phyloP scores from a whole-genome alignment of 2,888 invertebrate genomes.

The Cryptocephalus primarius region DNA sequence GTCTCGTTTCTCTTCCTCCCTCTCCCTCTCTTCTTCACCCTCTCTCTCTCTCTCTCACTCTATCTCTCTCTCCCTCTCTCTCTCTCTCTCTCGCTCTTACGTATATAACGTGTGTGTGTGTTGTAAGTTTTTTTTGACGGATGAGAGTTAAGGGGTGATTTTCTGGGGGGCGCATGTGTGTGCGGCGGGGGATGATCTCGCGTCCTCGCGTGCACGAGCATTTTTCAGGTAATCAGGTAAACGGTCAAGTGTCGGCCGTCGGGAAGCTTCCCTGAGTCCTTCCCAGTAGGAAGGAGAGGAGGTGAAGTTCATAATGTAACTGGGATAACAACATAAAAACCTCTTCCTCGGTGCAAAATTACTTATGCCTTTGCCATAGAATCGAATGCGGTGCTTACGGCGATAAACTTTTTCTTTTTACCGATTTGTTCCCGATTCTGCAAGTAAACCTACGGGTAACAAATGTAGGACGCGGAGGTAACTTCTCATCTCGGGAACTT shows the following conservation, averaged over 20 bases:
- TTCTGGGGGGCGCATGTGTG: constrained; percentile 25
- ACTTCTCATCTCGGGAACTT: no score
- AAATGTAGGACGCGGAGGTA: no score
- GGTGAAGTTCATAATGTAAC: no score
- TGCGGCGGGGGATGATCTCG: background rate
- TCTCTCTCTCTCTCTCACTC: constrained; percentile 7
- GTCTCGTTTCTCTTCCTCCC: constrained; percentile 23
- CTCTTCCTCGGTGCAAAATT: no score
- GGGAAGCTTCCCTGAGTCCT: no score
- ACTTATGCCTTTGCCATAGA: no score
- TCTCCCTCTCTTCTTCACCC: constrained; percentile 21
- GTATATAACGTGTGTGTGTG: constrained; percentile 10
- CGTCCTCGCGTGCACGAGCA: constrained; percentile 9
- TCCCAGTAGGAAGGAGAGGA: no score
- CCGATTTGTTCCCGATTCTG: no score
- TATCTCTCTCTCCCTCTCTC: constrained; percentile 22
- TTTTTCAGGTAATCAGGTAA: constrained; percentile 8
- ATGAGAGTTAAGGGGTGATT: constrained; percentile 26
- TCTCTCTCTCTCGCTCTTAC: constrained; percentile 5
- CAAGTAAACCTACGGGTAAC: no score
- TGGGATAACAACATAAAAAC: no score
- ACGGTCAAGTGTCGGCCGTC: background rate
- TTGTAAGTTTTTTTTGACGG: constrained; percentile 29
- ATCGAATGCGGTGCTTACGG: no score
- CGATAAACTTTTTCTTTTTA: no score